These are phyloP conservation scores for Harpagoxenus sublaevis DNA, from an alignment of 2,888 invertebrate genomes.

Conservation along the genomic window DNA sequence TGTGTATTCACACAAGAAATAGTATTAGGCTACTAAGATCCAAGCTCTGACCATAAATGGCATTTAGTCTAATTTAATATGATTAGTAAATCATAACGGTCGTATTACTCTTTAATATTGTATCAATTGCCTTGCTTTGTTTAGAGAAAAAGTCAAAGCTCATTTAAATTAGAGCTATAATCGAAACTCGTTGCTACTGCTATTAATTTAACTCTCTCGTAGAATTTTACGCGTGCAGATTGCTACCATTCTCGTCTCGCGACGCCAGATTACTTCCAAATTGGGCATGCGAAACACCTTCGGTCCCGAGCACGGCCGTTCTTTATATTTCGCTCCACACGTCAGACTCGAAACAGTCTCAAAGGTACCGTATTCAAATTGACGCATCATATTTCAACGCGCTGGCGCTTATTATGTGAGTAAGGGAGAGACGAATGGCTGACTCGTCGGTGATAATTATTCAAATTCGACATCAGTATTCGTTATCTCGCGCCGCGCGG, in stretches of 20 bases:
- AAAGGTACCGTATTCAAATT: constrained; percentile 64
- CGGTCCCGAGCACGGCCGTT: background rate
- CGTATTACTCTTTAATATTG: background rate
- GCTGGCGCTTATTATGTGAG: constrained; percentile 62
- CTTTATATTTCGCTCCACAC: background rate
- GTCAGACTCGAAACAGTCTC: background rate
- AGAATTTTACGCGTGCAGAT: background rate
- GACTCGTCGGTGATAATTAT: constrained; percentile 68
- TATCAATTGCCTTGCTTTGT: background rate
- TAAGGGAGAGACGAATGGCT: constrained; percentile 25
- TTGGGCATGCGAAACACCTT: background rate
- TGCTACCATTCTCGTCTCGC: background rate
- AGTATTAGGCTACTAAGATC: no score
- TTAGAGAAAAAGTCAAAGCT: background rate
- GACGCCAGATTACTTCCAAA: background rate
- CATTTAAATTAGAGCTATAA: background rate
- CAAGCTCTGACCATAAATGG: no score
- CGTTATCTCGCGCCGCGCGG: constrained; percentile 51
- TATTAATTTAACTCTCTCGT: background rate
- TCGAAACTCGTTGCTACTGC: background rate
- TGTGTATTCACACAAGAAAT: no score
- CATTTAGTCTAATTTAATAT: no score
- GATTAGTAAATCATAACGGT: no score
- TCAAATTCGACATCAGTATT: constrained; percentile 75
- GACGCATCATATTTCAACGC: constrained; percentile 49